phyloP scores from a whole-genome alignment of 1,140 invertebrate genomes.

The Calliphora vicina region DNA sequence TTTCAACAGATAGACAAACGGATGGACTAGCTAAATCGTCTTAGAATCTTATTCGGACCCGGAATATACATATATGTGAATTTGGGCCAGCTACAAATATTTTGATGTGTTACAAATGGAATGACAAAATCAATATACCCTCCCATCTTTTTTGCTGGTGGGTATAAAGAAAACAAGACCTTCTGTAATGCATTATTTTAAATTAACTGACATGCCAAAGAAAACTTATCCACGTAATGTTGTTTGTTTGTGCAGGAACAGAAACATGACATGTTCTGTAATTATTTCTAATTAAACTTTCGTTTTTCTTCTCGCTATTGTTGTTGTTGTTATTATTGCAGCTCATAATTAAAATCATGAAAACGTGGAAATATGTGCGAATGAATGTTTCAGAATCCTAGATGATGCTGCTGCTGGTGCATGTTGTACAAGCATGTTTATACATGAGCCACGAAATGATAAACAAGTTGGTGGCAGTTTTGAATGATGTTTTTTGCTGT shows the following conservation, averaged over 20 bases:
- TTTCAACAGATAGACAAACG: too few species aligned
- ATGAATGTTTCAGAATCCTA: neutral
- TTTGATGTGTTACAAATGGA: too few species aligned
- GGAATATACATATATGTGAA: too few species aligned
- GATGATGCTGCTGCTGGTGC: neutral
- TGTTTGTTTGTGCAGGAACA: neutral
- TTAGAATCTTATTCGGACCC: too few species aligned
- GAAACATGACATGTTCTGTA: neutral
- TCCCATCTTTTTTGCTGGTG: too few species aligned
- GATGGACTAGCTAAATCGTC: too few species aligned
- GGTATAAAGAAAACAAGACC: neutral
- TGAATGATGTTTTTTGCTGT: too few species aligned
- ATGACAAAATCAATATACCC: too few species aligned
- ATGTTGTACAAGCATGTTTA: neutral
- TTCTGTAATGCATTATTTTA: neutral
- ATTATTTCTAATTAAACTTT: slow-evolving; percentile 17
- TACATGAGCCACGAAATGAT: neutral
- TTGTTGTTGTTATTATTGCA: too few species aligned
- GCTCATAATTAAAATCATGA: slow-evolving; percentile 1
- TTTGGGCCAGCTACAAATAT: too few species aligned
- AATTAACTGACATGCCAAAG: neutral
- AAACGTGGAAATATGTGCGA: neutral
- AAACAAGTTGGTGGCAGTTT: neutral
- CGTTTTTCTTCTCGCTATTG: neutral
- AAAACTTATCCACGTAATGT: neutral